Percentiles rank a stretch among this genome's conserved stretches.
Conservation (phyloP, 2,888 invertebrate genomes). For the Nineta flava region DNA sequence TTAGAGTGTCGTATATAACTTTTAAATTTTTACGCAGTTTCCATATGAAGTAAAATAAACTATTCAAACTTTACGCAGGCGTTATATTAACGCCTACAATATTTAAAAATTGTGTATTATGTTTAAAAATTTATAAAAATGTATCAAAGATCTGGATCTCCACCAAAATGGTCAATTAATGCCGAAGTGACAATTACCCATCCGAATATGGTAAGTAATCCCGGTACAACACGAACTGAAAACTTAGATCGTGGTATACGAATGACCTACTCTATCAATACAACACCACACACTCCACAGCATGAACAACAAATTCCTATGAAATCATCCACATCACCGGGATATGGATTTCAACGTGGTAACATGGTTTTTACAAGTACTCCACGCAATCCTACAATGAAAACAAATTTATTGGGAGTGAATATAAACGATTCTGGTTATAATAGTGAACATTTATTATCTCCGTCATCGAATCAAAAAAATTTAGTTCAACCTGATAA, state of each 20-base stretch:
- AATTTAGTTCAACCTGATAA: constrained; percentile 27
- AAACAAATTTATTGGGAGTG: constrained; percentile 10
- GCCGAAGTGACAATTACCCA: constrained; percentile 50
- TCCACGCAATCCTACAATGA: constrained; percentile 22
- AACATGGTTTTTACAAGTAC: constrained; percentile 36
- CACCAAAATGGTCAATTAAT: constrained; percentile 49
- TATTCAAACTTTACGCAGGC: too few species aligned
- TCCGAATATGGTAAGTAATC: constrained; percentile 15
- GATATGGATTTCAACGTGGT: constrained; percentile 32
- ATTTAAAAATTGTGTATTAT: too few species aligned
- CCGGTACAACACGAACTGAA: constrained; percentile 23
- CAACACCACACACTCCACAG: constrained; percentile 10
- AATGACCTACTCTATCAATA: constrained; percentile 33
- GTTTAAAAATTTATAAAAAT: constrained; percentile 6
- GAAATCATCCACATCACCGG: constrained; percentile 8
- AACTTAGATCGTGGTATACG: constrained; percentile 32
- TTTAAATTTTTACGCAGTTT: too few species aligned
- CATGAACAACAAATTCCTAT: constrained; percentile 5
- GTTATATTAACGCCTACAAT: too few species aligned
- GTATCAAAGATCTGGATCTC: constrained; percentile 17
- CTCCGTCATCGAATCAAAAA: constrained; percentile 26
- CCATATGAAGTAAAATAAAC: too few species aligned
- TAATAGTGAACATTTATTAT: constrained; percentile 33
- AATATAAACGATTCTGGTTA: constrained; percentile 32
- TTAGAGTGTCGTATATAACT: too few species aligned